Percentiles rank a stretch among this genome's conserved stretches.
Evolutionary conservation across 2,113 vertebrate species (phyloP).

Genomic region (Rhombomys opimus): DNA sequence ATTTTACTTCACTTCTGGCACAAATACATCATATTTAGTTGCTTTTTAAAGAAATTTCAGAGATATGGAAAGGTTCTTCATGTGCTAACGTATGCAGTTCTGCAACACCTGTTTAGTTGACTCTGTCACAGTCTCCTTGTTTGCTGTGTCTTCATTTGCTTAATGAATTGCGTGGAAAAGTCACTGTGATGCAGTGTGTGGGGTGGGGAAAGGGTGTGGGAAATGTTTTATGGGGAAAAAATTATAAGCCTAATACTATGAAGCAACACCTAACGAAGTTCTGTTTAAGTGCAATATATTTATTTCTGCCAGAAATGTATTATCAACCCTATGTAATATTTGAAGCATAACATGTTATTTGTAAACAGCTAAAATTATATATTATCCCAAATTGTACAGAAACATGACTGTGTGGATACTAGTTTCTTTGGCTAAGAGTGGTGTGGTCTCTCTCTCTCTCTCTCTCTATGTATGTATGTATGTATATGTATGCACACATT

Average conservation of each 20-base stretch:
- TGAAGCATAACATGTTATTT: constrained; percentile 95
- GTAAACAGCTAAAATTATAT: constrained; percentile 96
- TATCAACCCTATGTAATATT: constrained; percentile 94
- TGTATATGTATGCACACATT: constrained; percentile 75
- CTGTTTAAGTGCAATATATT: constrained; percentile 99
- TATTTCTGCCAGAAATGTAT: constrained; percentile 98
- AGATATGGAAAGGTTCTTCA: constrained; percentile 77
- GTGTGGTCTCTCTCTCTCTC: constrained; percentile 77
- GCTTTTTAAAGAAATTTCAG: constrained; percentile 62
- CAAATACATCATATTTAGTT: constrained; percentile 74
- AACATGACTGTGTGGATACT: constrained; percentile 86
- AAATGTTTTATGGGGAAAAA: constrained; percentile 88
- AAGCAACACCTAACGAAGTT: constrained; percentile 88
- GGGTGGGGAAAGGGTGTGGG: constrained; percentile 77
- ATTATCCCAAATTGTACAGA: constrained; percentile 89
- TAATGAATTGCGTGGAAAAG: constrained; percentile 86
- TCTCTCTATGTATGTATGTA: constrained; percentile 59
- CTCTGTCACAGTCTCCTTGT: constrained; percentile 83
- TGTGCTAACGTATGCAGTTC: constrained; percentile 79
- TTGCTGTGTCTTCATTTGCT: constrained; percentile 88
- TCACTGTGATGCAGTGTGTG: constrained; percentile 84
- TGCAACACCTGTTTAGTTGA: constrained; percentile 83
- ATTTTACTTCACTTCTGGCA: constrained; percentile 88
- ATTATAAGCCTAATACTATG: constrained; percentile 87
- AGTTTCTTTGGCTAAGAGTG: constrained; percentile 89